Evolutionary conservation across 2,797 vertebrate species (phyloP).

Genomic region (Etheostoma perlongum): DNA sequence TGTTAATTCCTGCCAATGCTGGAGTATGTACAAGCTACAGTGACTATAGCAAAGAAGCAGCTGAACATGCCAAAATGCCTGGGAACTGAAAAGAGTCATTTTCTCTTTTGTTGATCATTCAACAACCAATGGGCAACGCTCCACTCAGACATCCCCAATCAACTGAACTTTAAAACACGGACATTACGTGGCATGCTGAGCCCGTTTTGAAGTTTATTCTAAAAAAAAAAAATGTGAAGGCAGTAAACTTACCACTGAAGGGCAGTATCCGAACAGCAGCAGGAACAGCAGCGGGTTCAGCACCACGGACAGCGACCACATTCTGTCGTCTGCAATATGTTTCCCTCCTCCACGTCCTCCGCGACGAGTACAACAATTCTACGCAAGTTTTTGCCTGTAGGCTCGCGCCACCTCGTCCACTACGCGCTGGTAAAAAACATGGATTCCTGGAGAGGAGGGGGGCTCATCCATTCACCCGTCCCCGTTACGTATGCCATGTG

Average conservation of each 20-base stretch:
- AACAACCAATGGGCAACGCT: conserved; percentile 2
- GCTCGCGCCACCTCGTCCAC: conserved; percentile 65
- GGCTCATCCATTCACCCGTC: conserved; percentile 65
- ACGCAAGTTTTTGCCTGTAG: conserved; percentile 76
- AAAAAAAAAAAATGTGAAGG: conserved; percentile 11
- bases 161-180: conserved; percentile 33
- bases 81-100: conserved; percentile 37
- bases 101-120: conserved; percentile 9
- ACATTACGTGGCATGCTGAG: not conserved
- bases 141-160: conserved; percentile 12
- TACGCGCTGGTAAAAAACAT: conserved; percentile 67
- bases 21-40: not conserved
- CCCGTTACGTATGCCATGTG: conserved; percentile 69
- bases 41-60: conserved; percentile 19
- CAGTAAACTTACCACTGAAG: conserved; percentile 87
- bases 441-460: conserved; percentile 67
- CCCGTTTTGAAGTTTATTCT: conserved; percentile 21
- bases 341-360: conserved; percentile 34
- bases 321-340: conserved; percentile 63
- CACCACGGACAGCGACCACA: conserved; percentile 88
- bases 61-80: conserved; percentile 7
- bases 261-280: conserved; percentile 89
- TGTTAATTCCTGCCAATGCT: not conserved
- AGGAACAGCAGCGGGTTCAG: conserved; percentile 91
- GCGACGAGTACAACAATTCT: conserved; percentile 26